These are phyloP conservation scores for Peromyscus eremicus DNA, from an alignment of 2,797 vertebrate genomes.

Conservation along the genomic window DNA sequence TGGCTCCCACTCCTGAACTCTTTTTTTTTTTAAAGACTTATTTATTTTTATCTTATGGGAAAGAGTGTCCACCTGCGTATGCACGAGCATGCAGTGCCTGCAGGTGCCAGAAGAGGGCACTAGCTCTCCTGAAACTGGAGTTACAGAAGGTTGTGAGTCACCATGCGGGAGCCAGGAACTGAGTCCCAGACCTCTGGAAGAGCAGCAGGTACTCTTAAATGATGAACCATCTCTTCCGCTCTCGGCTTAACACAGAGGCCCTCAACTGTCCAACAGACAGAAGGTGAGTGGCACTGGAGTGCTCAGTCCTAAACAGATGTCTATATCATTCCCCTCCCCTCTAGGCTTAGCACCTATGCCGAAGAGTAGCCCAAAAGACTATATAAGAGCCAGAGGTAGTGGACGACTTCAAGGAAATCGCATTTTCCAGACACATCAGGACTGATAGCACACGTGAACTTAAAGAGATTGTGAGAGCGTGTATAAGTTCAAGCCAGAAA, in stretches of 20 bases:
- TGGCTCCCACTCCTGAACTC: slow-evolving; percentile 6
- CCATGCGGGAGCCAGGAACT: not conserved
- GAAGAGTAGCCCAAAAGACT: not conserved
- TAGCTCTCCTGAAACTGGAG: not conserved
- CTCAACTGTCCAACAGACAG: not conserved
- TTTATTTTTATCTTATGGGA: not conserved
- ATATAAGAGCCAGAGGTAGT: not conserved
- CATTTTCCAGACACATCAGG: not conserved
- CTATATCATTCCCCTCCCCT: not conserved
- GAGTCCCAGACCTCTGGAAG: not conserved
- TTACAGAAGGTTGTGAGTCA: not conserved
- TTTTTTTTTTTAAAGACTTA: not conserved
- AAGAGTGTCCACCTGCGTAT: not conserved
- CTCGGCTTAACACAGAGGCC: not conserved
- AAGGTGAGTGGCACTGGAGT: not conserved
- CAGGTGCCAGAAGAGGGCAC: not conserved
- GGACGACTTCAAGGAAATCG: not conserved
- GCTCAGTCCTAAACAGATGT: not conserved
- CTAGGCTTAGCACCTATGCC: not conserved
- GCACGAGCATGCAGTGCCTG: not conserved
- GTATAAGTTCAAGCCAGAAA: not conserved
- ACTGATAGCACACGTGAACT: not conserved
- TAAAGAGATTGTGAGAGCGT: not conserved
- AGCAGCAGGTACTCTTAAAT: not conserved
- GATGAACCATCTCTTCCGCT: not conserved